Conservation (phyloP, 2,888 invertebrate genomes). For the Synergus japonicus region DNA sequence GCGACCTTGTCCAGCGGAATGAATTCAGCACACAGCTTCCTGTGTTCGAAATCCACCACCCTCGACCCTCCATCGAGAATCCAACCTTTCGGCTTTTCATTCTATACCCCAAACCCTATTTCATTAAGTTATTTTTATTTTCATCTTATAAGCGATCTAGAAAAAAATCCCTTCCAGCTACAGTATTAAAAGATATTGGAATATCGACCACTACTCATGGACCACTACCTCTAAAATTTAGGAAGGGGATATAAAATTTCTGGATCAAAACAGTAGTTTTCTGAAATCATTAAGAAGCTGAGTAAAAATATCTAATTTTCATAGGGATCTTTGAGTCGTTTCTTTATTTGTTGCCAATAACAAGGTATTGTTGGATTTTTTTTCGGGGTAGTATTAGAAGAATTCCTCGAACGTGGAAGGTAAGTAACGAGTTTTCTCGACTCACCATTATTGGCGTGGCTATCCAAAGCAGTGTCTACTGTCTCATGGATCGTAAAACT, state of each 20-base stretch:
- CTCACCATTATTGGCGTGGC: conserved; percentile 26
- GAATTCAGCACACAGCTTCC: conserved; percentile 71
- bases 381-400: conserved; percentile 16
- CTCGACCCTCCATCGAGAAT: conserved; percentile 46
- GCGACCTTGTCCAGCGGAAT: conserved; percentile 73
- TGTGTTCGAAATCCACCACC: conserved; percentile 59
- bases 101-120: background rate
- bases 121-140: background rate
- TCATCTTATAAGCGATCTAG: background rate
- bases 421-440: conserved; percentile 29
- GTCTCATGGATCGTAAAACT: conserved; percentile 53
- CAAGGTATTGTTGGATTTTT: background rate
- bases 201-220: no score
- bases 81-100: conserved; percentile 1
- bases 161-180: background rate
- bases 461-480: conserved; percentile 13
- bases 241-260: no score
- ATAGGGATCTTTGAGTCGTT: background rate
- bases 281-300: background rate
- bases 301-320: background rate
- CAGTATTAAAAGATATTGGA: no score
- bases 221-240: no score
- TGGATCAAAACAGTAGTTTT: no score
- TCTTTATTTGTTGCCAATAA: background rate
- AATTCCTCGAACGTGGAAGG: conserved; percentile 31